A percentile compares a stretch with the other conserved stretches of the same genome.
Conservation (phyloP, 2,113 vertebrate genomes). For the Pygoscelis antarcticus region DNA sequence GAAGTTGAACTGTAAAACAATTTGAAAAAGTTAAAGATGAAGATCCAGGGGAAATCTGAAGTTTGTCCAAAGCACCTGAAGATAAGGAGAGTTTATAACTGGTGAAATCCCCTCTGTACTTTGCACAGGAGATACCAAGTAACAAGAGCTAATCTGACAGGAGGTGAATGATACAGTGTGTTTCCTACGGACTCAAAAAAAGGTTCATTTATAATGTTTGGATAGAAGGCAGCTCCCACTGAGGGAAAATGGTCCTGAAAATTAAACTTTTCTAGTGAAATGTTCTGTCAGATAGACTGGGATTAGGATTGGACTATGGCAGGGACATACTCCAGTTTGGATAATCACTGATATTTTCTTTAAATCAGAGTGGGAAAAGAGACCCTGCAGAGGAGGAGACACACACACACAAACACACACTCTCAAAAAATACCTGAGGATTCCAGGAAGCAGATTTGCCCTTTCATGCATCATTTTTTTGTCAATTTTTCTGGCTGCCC, state of each 20-base stretch:
- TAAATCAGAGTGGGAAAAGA: neutral
- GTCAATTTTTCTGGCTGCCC: neutral
- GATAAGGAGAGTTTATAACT: slow-evolving; percentile 33
- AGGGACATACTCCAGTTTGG: neutral
- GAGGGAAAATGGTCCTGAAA: neutral
- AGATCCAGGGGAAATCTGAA: slow-evolving; percentile 36
- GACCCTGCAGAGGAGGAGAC: neutral
- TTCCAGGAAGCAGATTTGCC: neutral
- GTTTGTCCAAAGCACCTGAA: slow-evolving; percentile 19
- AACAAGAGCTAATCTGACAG: slow-evolving; percentile 8
- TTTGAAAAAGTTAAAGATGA: neutral
- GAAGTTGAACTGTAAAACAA: slow-evolving; percentile 1
- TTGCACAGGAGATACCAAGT: neutral
- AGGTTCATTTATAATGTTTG: slow-evolving; percentile 21
- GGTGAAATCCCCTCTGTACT: slow-evolving; percentile 19
- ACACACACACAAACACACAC: neutral
- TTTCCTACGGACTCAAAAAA: slow-evolving; percentile 17
- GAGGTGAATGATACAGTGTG: slow-evolving; percentile 4
- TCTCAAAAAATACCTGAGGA: neutral
- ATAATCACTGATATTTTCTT: neutral
- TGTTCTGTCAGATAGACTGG: neutral
- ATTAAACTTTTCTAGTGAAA: slow-evolving; percentile 1
- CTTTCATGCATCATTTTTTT: neutral
- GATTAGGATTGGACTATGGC: neutral
- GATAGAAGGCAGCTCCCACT: neutral